These are phyloP conservation scores for Florisuga fusca DNA, from an alignment of 2,797 vertebrate genomes.

Conservation along the genomic window DNA sequence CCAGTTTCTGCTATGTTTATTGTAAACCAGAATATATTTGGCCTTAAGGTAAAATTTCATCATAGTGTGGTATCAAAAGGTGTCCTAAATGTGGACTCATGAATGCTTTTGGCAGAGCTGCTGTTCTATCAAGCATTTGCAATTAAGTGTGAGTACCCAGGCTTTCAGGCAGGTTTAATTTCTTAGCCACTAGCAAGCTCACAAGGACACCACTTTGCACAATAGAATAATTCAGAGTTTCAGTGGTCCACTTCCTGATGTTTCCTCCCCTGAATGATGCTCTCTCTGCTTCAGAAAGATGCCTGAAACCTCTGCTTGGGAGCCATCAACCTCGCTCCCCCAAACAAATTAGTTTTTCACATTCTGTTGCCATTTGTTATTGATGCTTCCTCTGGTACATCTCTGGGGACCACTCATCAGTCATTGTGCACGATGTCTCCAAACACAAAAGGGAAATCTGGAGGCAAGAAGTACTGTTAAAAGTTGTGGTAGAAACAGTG, in stretches of 20 bases:
- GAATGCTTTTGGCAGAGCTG: neutral
- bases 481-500: conserved; percentile 44
- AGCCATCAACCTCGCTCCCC: neutral
- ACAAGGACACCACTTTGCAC: neutral
- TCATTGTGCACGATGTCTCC: neutral
- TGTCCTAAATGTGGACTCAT: neutral
- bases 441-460: conserved; percentile 59
- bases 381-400: neutral
- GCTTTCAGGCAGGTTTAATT: neutral
- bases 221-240: neutral
- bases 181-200: neutral
- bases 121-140: neutral
- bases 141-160: neutral
- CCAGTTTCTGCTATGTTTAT: neutral
- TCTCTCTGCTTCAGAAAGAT: neutral
- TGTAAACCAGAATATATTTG: neutral
- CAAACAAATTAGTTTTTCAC: conserved; percentile 18
- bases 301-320: conserved; percentile 21
- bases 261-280: neutral
- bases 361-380: conserved; percentile 34
- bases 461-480: neutral
- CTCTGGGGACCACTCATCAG: conserved; percentile 14
- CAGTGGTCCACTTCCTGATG: neutral
- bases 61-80: neutral
- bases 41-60: neutral